Evolutionary conservation across 2,113 vertebrate species (phyloP).

Genomic region (Ophthalmolycus amberensis): DNA sequence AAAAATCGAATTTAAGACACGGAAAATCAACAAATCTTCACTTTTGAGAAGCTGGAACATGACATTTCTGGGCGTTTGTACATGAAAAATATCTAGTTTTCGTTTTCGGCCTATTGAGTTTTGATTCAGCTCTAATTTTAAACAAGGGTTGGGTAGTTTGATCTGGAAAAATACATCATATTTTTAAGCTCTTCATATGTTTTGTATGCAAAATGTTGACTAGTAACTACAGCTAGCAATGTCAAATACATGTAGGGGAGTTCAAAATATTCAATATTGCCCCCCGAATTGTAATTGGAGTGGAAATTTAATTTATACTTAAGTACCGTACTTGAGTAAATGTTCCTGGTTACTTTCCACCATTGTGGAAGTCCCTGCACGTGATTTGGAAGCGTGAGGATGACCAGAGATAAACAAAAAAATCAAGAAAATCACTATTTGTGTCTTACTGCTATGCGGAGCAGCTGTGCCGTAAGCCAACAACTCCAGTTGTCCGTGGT

Average conservation of each 20-base stretch:
- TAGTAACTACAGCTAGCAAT: neutral
- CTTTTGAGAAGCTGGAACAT: neutral
- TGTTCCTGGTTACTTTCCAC: neutral
- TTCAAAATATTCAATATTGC: neutral
- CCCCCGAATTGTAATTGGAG: neutral
- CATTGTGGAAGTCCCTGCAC: neutral
- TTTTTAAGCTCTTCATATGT: neutral
- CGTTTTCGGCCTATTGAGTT: neutral
- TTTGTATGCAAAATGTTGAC: neutral
- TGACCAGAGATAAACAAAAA: neutral
- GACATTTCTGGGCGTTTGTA: neutral
- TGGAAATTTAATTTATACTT: neutral
- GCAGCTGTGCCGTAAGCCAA: conserved; percentile 21
- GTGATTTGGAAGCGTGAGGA: conserved; percentile 18
- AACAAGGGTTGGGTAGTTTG: neutral
- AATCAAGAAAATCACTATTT: conserved; percentile 24
- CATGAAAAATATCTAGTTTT: neutral
- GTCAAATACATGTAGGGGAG: neutral
- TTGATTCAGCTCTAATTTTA: neutral
- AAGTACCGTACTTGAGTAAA: neutral
- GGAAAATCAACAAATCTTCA: neutral
- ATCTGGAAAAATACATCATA: neutral
- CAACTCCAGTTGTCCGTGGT: conserved; percentile 26
- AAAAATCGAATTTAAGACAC: neutral
- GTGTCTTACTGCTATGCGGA: conserved; percentile 38